phyloP scores from a whole-genome alignment of 2,113 vertebrate species.

The Toxostoma redivivum region DNA sequence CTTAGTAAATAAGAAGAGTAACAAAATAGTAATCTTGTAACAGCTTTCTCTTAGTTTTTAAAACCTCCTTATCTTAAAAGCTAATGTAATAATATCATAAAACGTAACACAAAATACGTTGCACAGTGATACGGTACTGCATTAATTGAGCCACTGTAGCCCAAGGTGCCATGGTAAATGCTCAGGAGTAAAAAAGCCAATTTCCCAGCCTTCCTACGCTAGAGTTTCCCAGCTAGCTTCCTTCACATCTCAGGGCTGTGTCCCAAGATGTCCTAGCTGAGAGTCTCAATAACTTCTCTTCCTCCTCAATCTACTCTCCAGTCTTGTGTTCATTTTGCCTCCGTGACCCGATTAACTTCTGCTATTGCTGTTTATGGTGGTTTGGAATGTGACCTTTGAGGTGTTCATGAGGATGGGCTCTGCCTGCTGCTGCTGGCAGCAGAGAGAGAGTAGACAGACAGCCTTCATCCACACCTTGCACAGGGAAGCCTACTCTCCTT shows the following conservation, averaged over 20 bases:
- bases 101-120: not conserved
- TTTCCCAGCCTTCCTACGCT: not conserved
- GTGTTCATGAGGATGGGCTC: fast-evolving
- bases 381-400: not conserved
- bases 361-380: not conserved
- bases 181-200: not conserved
- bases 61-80: not conserved
- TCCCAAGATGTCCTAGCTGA: not conserved
- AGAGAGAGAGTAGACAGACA: not conserved
- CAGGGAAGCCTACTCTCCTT: not conserved
- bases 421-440: not conserved
- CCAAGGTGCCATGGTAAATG: not conserved
- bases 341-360: not conserved
- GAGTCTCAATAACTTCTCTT: not conserved
- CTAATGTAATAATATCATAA: not conserved
- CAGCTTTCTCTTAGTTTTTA: not conserved
- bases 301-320: not conserved
- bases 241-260: not conserved
- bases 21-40: not conserved
- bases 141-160: not conserved
- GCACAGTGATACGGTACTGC: not conserved
- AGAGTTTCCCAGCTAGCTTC: not conserved
- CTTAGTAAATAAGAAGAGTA: not conserved
- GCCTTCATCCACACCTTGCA: not conserved
- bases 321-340: not conserved